A percentile compares a stretch with the other conserved stretches of the same genome.
Evolutionary conservation across 2,113 vertebrate genomes (phyloP).

Genomic region (Asarcornis scutulata): DNA sequence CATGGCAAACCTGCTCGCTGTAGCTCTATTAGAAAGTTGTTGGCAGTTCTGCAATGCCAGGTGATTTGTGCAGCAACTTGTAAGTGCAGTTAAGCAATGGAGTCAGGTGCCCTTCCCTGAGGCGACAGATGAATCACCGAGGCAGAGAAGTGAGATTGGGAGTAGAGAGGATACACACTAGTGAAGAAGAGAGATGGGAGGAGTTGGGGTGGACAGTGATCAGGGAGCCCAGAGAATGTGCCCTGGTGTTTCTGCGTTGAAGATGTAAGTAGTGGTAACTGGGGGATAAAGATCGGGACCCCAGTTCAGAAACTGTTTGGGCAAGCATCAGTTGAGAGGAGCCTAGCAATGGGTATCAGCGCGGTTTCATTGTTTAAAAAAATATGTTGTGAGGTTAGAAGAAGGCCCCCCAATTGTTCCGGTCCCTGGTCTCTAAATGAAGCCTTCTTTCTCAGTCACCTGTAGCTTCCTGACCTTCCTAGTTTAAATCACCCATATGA

Average conservation of each 20-base stretch:
- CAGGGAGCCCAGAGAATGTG: neutral
- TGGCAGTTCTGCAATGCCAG: conserved; percentile 9
- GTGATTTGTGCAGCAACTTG: conserved; percentile 63
- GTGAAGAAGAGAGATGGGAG: neutral
- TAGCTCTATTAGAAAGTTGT: neutral
- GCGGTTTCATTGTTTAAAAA: neutral
- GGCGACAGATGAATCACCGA: conserved; percentile 43
- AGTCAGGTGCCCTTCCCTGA: conserved; percentile 31
- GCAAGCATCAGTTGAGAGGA: neutral
- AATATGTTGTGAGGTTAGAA: neutral
- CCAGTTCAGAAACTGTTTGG: neutral
- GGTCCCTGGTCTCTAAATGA: neutral
- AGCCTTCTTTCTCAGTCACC: neutral
- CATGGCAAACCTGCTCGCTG: neutral
- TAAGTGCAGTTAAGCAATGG: conserved; percentile 57
- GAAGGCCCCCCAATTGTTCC: neutral
- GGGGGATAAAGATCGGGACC: conserved; percentile 10
- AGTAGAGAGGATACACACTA: neutral
- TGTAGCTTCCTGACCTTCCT: neutral
- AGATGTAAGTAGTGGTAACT: neutral
- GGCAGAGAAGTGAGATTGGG: neutral
- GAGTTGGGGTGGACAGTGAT: neutral
- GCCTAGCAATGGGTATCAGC: neutral
- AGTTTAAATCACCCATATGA: neutral
- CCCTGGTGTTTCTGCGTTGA: neutral